These are phyloP conservation scores for Cephus pygmeus DNA, from an alignment of 2,888 invertebrate genomes.

Conservation along the genomic window DNA sequence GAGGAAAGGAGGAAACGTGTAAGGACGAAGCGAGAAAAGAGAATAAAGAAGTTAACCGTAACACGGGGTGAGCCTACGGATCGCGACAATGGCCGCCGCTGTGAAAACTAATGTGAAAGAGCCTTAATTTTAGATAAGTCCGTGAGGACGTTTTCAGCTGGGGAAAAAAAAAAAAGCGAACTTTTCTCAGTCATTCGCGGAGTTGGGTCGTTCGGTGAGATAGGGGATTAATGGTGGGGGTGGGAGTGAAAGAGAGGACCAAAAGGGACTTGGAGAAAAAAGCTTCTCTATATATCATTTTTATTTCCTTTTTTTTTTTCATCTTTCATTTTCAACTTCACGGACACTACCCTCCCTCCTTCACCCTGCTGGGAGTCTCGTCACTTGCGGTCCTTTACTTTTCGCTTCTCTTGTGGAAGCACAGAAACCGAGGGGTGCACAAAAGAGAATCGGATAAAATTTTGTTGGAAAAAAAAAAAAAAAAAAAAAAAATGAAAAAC, in stretches of 20 bases:
- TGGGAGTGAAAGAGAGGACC: background rate
- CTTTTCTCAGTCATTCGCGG: background rate
- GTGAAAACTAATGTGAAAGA: slow-evolving; percentile 5
- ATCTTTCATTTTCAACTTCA: background rate
- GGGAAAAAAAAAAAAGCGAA: background rate
- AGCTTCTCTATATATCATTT: background rate
- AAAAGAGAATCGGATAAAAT: background rate
- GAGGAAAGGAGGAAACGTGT: background rate
- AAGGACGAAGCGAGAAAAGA: background rate
- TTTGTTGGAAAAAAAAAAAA: background rate
- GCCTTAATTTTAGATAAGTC: slow-evolving; percentile 24
- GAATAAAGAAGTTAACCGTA: slow-evolving; percentile 25
- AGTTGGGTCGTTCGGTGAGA: background rate
- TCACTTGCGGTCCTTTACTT: background rate
- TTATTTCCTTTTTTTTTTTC: background rate
- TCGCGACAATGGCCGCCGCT: slow-evolving; percentile 6
- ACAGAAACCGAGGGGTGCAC: background rate
- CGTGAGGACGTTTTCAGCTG: slow-evolving; percentile 9
- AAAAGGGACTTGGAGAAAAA: background rate
- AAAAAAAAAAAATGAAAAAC: no score
- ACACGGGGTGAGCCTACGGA: background rate
- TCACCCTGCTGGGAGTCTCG: background rate
- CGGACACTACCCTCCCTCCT: background rate
- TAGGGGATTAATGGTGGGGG: background rate
- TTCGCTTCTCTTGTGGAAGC: background rate